These are phyloP conservation scores for Spicauda simplicius DNA, from an alignment of 2,888 invertebrate species.

Conservation along the genomic window DNA sequence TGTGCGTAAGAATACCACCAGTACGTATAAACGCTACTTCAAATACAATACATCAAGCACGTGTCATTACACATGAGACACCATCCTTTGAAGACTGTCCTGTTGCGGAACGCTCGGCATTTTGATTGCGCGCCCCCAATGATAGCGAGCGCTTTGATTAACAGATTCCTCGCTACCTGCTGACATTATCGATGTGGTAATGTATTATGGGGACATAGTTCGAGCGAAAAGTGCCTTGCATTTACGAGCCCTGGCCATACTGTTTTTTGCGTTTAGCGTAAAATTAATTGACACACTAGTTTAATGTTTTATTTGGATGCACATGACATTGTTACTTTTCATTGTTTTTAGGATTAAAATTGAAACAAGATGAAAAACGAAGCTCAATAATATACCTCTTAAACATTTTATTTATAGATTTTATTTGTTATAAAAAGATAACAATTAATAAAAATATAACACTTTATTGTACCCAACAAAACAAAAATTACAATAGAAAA, in stretches of 20 bases:
- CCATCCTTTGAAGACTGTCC: conserved; percentile 59
- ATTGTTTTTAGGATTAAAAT: too few relatives aligned
- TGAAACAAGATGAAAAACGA: too few relatives aligned
- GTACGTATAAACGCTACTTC: background rate
- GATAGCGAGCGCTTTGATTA: conserved; percentile 78
- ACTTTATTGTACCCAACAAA: too few relatives aligned
- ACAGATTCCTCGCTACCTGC: conserved; percentile 65
- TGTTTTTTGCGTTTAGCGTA: background rate
- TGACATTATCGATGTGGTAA: conserved; percentile 33
- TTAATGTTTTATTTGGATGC: too few relatives aligned
- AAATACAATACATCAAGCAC: conserved; percentile 26
- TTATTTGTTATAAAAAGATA: too few relatives aligned
- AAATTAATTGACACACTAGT: too few relatives aligned
- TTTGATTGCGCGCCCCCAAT: conserved; percentile 77
- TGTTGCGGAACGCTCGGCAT: conserved; percentile 68
- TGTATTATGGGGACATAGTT: conserved; percentile 11
- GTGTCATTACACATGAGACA: conserved; percentile 23
- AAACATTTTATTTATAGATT: too few relatives aligned
- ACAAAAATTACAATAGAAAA: too few relatives aligned
- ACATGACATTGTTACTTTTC: too few relatives aligned
- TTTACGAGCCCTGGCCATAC: background rate
- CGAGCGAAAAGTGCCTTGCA: background rate
- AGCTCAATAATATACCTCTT: too few relatives aligned
- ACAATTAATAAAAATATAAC: too few relatives aligned
- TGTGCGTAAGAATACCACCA: background rate